Evolutionary conservation across 2,113 vertebrate species (phyloP), one percentile per base, ranked within the genome.

Genomic region (Leptobrachium ailaonicum): DNA sequence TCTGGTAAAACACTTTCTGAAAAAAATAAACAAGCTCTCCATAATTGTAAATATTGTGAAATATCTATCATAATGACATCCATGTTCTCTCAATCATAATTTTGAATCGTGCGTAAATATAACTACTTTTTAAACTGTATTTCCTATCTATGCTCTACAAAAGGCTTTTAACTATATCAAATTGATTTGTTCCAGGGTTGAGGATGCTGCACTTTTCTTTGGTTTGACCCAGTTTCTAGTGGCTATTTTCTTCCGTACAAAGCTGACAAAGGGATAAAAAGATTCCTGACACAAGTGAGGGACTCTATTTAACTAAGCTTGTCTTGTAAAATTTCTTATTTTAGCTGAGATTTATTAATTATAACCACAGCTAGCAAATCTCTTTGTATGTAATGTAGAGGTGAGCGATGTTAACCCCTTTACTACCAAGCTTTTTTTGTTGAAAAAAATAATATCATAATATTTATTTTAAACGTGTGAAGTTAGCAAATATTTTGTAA

Each of bases 311-410:
- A 56, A 79, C 71, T 63, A 41, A 14, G 7, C 62, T 50, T 73
- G 40, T 79, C 72, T 41, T 41, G 77, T 58, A 66, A 78, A 73
- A 79, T 66, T 69, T 43, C 70, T 73, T 79, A 73, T 73, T 79
- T 79, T 73, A 73, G 77, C 45, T 63, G 47, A 66, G 60, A 79
- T 79, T 72, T 10, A 73, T 73, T 73, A 56, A 79, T 73, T 72
- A 79, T 79, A 56, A 79, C 58, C 20, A 53, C 14, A 72, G 58
- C 69, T 42, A 79, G 77, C 9, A 32, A 32, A 32, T 32, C 20
- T 1, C 20, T 32, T 32, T 32, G 20, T 32, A 32, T 32, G 20
- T 32, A 32, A 32, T 32, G 20, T 32, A 32, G 20, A 32, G 20
- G 20, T 32, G 20, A 32, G 20, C 20, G 20, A 32, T 32, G 20